Evolutionary conservation across 2,888 invertebrate genomes (phyloP), one percentile per base, ranked within the genome.

Genomic region (Agrotis segetum): DNA sequence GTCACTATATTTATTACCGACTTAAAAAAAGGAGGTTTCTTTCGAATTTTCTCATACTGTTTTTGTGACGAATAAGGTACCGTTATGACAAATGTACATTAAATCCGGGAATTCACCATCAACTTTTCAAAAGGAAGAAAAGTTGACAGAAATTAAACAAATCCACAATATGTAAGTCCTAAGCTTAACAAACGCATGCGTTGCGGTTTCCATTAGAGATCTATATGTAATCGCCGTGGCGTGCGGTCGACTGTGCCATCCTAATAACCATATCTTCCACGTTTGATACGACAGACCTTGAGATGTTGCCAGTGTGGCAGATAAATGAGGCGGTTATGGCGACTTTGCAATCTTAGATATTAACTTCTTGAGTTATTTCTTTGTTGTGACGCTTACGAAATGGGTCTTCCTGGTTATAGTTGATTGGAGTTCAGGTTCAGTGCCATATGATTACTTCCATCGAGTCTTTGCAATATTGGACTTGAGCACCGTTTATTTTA

Each of bases 231-330:
- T 96, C 91, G 92, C 85, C 87, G 84, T 92, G 95, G 93, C 95
- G 88, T 96, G 96, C 87, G 95, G 96, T 96, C 86, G 89, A 75
- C 81, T 79, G 88, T 94, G 93, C 92, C 93, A 91, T 94, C 94
- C 88, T 89, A 93, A 94, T 94, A 92, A 93, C 86, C 92, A 92
- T 92, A 92, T 92, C 89, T 91, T 90, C 89, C 88, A 86, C 85
- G 84, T 87, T 81, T 87, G 92, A 93, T 92, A 91, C 87, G 82
- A 89, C 77, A 87, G 88, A 85, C 93, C 93, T 94, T 92, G 93
- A 84, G 69, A 84, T 88, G 86, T 74, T 91, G 89, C 89, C 91
- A 88, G 83, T 52, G n/a, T 59, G 58, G 76, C 79, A 79, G 79
- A 79, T 73, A 67, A 77, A 75, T 71, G 74, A 70, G 75, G 74